phyloP scores from a whole-genome alignment of 2,797 vertebrate species.

The Acipenser ruthenus region DNA sequence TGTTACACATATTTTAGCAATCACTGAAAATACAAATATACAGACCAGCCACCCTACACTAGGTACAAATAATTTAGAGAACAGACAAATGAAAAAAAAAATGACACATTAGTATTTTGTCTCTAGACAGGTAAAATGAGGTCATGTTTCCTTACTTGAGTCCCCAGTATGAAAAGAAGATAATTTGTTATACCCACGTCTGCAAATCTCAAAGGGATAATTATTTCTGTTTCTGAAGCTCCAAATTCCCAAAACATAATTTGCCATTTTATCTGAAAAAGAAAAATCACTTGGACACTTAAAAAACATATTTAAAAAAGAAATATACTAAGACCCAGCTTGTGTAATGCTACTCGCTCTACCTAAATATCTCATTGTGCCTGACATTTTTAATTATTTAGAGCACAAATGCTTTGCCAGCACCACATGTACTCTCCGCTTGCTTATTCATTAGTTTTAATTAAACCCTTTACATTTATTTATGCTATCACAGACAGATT shows the following conservation, averaged over 20 bases:
- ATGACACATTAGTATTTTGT: background rate
- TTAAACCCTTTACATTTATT: conserved; percentile 73
- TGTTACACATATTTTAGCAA: too few relatives aligned
- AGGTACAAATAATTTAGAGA: too few relatives aligned
- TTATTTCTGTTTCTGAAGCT: background rate
- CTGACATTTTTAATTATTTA: conserved; percentile 65
- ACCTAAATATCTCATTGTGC: conserved; percentile 40
- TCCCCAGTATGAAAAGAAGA: background rate
- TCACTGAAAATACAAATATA: too few relatives aligned
- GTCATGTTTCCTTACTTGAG: too few relatives aligned
- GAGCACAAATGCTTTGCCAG: conserved; percentile 37
- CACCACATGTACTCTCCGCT: conserved; percentile 50
- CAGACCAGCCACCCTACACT: too few relatives aligned
- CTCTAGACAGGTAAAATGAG: background rate
- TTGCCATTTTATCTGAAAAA: background rate
- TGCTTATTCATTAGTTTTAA: conserved; percentile 71
- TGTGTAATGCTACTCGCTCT: conserved; percentile 3
- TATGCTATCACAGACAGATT: conserved; percentile 66
- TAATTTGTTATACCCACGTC: background rate
- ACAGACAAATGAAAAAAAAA: too few relatives aligned
- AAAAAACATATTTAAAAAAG: background rate
- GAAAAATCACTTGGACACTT: conserved; percentile 1
- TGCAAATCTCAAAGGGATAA: background rate
- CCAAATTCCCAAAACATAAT: background rate
- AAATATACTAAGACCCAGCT: background rate